Evolutionary conservation across 1,140 invertebrate species (phyloP), one percentile per base, ranked within the genome.

Genomic region (Neelides sp.): DNA sequence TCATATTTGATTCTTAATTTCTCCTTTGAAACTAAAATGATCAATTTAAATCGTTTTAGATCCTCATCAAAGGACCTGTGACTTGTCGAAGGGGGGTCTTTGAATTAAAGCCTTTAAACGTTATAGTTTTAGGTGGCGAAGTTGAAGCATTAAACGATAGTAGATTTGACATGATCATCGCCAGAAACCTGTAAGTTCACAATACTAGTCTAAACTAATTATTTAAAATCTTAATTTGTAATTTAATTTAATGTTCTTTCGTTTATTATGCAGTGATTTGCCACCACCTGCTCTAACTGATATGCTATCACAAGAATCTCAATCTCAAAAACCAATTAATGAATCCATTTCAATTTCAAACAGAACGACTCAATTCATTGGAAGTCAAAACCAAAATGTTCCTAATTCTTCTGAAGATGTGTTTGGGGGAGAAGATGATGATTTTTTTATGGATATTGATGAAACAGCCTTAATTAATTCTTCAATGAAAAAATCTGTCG

Each of bases 81-180:
- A 68, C 72, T 54, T 82, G 82, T 63, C 74, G 82, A 37, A 70
- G 73, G 53, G 83, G 83, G 3, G 68, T 83, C 28, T 62, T 88
- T 13, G 67, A 87, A 57, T 66, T 88, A 26, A 76, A 76, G 57
- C 69, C 75, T 44, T 65, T 68, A 32, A 76, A 79, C 54, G 61
- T 86, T 8, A 70, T 72, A 49, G 63, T 83, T 37, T 61, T 85
- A 2, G 83, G 82, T 1, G 85, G 85, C 17, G 80, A 85, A 69
- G 80, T 86, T 1, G 79, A 82, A 28, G 66, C 67, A 51, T 56
- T 82, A 19, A 57, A 75, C 22, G 69, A 76, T 24, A 78, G 82
- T 68, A 73, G 74, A 7, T 63, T 70, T 12, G 73, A 78, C 64
- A 78, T 78, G 63, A 57, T 79, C 22, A 62, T 83, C 20, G 71